phyloP scores from a whole-genome alignment of 2,113 vertebrate species.

The Nycticryphes semicollaris region DNA sequence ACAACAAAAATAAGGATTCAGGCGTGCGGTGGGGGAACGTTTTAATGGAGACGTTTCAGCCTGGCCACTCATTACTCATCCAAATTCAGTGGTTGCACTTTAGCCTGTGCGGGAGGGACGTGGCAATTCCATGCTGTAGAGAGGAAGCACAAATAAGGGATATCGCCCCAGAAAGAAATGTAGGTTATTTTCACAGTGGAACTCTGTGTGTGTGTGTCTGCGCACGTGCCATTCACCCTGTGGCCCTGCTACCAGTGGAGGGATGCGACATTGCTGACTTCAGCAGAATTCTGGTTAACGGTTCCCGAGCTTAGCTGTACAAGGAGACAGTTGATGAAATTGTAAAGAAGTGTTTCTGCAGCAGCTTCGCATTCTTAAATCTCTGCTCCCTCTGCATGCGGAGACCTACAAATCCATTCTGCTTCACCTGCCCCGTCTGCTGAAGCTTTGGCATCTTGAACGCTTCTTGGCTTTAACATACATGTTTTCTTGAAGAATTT shows the following conservation, averaged over 20 bases:
- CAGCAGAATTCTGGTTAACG: neutral
- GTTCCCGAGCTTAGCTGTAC: neutral
- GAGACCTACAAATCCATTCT: neutral
- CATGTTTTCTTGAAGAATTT: neutral
- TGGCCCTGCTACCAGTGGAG: neutral
- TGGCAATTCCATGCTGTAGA: neutral
- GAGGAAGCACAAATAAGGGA: constrained; percentile 7
- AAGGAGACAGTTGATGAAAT: neutral
- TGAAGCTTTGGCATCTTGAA: neutral
- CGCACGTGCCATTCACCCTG: neutral
- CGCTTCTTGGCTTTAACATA: neutral
- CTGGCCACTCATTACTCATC: constrained; percentile 26
- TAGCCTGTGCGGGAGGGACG: neutral
- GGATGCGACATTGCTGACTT: neutral
- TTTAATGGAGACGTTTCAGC: constrained; percentile 15
- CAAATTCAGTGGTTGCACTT: neutral
- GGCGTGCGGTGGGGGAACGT: neutral
- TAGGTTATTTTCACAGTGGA: neutral
- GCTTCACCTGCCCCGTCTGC: neutral
- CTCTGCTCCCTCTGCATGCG: neutral
- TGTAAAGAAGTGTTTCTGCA: neutral
- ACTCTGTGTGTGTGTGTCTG: neutral
- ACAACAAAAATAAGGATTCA: neutral
- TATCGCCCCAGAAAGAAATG: neutral
- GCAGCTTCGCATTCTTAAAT: neutral